Evolutionary conservation across 2,113 vertebrate species (phyloP).

Genomic region (Xiphophorus hellerii): DNA sequence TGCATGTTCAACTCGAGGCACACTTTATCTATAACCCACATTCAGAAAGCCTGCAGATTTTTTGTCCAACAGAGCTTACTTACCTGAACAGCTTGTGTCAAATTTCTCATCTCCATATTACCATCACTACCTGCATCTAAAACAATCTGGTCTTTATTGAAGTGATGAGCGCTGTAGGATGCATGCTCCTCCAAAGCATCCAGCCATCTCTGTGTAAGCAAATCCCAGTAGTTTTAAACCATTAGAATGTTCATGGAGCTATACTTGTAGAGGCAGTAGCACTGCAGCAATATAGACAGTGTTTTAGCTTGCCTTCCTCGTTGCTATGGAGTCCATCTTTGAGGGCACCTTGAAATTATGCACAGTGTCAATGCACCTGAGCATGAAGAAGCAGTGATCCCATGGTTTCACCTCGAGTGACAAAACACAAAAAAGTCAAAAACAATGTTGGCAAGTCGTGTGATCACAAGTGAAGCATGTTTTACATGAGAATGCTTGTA

Average conservation of each 20-base stretch:
- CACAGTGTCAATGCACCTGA: slow-evolving; percentile 90
- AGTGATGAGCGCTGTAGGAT: slow-evolving; percentile 87
- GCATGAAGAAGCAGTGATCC: slow-evolving; percentile 88
- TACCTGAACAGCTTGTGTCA: slow-evolving; percentile 87
- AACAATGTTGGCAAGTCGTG: not conserved
- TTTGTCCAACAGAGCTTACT: not conserved
- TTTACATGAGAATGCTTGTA: not conserved
- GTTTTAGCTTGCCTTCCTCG: slow-evolving; percentile 85
- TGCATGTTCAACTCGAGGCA: not conserved
- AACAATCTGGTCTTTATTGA: slow-evolving; percentile 80
- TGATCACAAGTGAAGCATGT: not conserved
- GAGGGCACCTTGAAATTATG: slow-evolving; percentile 89
- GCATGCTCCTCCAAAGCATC: slow-evolving; percentile 91
- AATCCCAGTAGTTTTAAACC: slow-evolving; percentile 3
- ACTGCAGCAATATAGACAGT: not conserved
- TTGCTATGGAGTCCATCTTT: slow-evolving; percentile 80
- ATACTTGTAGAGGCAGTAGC: not conserved
- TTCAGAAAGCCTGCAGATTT: not conserved
- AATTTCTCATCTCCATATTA: slow-evolving; percentile 65
- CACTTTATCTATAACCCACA: not conserved
- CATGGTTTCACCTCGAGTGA: slow-evolving; percentile 85
- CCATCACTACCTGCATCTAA: slow-evolving; percentile 78
- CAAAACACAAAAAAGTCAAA: slow-evolving; percentile 10
- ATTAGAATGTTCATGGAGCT: not conserved
- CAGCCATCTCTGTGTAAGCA: slow-evolving; percentile 84